A percentile compares a stretch with the other conserved stretches of the same genome.
Evolutionary conservation across 2,113 vertebrate species (phyloP).

Genomic region (Cathartes aura): DNA sequence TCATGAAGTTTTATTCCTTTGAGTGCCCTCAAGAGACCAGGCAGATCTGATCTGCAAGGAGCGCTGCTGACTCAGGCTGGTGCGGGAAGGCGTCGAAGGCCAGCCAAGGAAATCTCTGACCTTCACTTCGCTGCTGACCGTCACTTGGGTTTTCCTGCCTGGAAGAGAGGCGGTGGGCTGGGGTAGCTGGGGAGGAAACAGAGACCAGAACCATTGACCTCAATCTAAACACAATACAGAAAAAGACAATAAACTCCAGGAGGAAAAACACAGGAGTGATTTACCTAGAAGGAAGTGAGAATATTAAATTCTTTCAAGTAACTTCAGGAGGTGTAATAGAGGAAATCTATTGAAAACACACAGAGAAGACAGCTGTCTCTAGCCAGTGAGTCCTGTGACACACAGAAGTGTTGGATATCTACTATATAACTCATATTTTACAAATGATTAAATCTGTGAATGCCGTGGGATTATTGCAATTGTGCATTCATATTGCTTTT

Average conservation of each 20-base stretch:
- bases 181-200: slow-evolving; percentile 37
- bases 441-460: background rate
- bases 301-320: slow-evolving; percentile 62
- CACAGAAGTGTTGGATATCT: background rate
- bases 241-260: slow-evolving; percentile 43
- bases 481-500: background rate
- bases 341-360: slow-evolving; percentile 16
- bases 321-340: slow-evolving; percentile 41
- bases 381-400: background rate
- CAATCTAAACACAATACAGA: slow-evolving; percentile 37
- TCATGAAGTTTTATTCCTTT: background rate
- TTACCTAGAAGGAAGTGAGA: slow-evolving; percentile 52
- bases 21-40: background rate
- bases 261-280: slow-evolving; percentile 21
- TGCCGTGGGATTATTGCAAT: background rate
- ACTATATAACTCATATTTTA: background rate
- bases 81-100: background rate
- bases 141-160: slow-evolving; percentile 47
- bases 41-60: background rate
- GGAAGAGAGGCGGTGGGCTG: background rate
- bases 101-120: slow-evolving; percentile 48
- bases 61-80: slow-evolving; percentile 23
- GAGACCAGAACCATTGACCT: slow-evolving; percentile 40
- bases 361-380: background rate
- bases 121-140: background rate